Evolutionary conservation across 2,113 vertebrate species (phyloP).

Genomic region (Myotis lucifugus): DNA sequence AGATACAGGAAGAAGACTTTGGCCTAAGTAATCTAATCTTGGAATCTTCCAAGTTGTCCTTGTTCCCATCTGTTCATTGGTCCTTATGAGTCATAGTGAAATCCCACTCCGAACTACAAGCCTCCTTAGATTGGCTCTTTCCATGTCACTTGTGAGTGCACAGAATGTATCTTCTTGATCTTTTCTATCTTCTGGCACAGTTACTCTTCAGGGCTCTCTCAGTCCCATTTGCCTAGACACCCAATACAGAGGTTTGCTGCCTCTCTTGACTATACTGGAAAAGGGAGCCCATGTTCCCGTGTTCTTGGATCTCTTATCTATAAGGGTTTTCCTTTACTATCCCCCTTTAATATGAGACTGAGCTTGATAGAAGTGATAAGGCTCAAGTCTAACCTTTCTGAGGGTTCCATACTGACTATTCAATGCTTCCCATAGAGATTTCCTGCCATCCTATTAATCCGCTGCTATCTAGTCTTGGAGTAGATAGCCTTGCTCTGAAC

Average conservation of each 20-base stretch:
- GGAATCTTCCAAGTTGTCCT: not conserved
- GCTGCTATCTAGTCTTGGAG: not conserved
- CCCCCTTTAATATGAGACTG: not conserved
- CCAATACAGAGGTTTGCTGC: not conserved
- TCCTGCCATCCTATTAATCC: not conserved
- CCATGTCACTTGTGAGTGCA: not conserved
- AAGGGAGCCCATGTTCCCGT: not conserved
- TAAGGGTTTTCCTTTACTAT: not conserved
- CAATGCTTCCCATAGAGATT: not conserved
- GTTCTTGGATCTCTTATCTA: not conserved
- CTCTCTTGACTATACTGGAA: not conserved
- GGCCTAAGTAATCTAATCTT: not conserved
- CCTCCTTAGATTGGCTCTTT: not conserved
- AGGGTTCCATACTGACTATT: not conserved
- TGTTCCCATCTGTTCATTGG: not conserved
- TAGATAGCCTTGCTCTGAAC: not conserved
- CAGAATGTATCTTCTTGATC: not conserved
- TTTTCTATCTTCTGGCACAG: not conserved
- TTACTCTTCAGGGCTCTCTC: not conserved
- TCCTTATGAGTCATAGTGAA: not conserved
- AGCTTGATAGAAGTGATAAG: not conserved
- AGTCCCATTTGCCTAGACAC: not conserved
- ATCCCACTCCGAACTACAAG: not conserved
- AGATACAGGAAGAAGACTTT: not conserved
- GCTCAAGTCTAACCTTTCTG: conserved; percentile 2